Base-by-base conservation (phyloP, 2,113 vertebrate species). In the Nematolebias whitei region DNA sequence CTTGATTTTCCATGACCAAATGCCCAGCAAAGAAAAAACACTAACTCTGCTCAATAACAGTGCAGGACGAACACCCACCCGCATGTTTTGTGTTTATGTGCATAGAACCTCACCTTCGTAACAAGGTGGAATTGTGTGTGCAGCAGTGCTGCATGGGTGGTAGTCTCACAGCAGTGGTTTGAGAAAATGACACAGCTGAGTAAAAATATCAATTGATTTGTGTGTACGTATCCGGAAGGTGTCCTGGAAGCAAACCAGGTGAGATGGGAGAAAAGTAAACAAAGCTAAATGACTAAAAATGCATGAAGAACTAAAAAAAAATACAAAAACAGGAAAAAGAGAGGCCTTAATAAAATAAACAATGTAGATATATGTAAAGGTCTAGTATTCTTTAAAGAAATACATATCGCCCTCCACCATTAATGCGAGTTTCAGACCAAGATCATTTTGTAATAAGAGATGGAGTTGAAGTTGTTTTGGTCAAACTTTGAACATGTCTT, bases 1-100 rank as follows among this genome's bases (percentile, higher is more conserved):
- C 78, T 88, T 85, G 45, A 85, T 71, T 91, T 92, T 91, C 90
- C 90, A 85, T 90, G 87, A 84, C 79, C 74, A 83, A 64, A 76
- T 68, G 54, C 48, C 71, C 68, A 29, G 52, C 4, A 41, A 43
- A 83, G 76, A 83, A 83, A n/a, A 86, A 87, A 86, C 75, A 82
- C 45, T 24, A 68, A 78, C 74, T 66, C 63, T 72, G 71, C 51
- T 9, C 5, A 35, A 5, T 35, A 35, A 35, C 32, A 35, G 32
- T 35, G n/a, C 41, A 51, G 60, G 59, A 66, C 52, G 40, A 72
- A 50, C 70, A 72, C 71, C 63, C 50, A 72, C 72, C 61, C 79
- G 66, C 44, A 60, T 66, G 55, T 66, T 38, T 35, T 63, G 47
- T 45, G 49, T 66, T 41, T 70, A 23, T 60, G 43, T 66, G 48